Conservation (phyloP, 2,888 invertebrate genomes). For the Chelonus formosanus region DNA sequence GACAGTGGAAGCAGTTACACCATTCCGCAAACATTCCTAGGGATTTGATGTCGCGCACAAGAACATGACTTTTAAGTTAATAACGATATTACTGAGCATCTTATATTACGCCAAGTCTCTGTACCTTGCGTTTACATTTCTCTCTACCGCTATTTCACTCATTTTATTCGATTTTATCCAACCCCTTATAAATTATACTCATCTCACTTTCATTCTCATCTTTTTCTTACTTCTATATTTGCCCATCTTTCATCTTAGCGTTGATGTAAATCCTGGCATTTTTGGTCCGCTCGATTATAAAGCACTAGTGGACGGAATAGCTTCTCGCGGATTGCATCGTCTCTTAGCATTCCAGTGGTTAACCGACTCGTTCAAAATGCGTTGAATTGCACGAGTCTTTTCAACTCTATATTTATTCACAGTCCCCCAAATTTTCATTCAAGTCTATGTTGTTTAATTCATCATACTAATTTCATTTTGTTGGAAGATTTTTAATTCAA, state of each 20-base stretch:
- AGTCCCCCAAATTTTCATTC: constrained; percentile 14
- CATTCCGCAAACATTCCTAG: background rate
- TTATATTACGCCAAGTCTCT: constrained; percentile 9
- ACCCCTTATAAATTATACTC: constrained; percentile 9
- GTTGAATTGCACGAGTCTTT: constrained; percentile 7
- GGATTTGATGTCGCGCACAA: constrained; percentile 31
- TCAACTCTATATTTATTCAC: background rate
- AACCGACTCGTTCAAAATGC: constrained; percentile 28
- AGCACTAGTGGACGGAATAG: constrained; percentile 19
- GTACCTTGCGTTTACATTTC: constrained; percentile 15
- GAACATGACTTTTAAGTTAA: constrained; percentile 47
- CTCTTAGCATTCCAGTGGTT: constrained; percentile 44
- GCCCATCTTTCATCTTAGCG: background rate
- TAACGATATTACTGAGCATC: constrained; percentile 41
- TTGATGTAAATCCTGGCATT: constrained; percentile 21
- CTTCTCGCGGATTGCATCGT: constrained; percentile 20
- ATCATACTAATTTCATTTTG: too few species aligned
- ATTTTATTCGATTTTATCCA: constrained; percentile 7
- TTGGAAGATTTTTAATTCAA: too few species aligned
- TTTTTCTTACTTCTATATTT: background rate
- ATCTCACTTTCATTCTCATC: background rate
- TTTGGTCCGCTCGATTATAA: constrained; percentile 21
- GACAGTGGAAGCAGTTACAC: background rate
- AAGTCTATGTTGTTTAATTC: background rate
- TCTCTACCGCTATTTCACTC: constrained; percentile 10